These are phyloP conservation scores for Junonia oenone DNA, from an alignment of 2,888 invertebrate species.

Conservation along the genomic window DNA sequence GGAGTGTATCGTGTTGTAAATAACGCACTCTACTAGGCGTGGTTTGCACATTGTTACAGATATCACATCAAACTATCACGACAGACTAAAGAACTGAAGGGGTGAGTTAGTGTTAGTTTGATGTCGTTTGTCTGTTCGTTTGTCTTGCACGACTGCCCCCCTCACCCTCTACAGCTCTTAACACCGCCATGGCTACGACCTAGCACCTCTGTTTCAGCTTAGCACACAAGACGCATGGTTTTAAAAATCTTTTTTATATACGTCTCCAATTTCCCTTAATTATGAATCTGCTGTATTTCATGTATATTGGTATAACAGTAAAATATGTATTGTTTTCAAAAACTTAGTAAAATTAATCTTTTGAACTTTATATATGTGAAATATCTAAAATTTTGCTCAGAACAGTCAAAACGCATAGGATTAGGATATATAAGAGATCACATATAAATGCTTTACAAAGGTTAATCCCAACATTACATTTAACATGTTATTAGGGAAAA, in stretches of 20 bases:
- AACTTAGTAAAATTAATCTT: no score
- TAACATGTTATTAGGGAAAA: neutral
- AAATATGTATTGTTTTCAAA: no score
- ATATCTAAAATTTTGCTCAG: no score
- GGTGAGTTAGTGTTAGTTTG: conserved; percentile 64
- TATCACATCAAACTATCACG: conserved; percentile 55
- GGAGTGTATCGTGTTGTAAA: conserved; percentile 1
- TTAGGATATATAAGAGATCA: no score
- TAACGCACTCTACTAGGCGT: conserved; percentile 31
- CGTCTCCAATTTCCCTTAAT: neutral
- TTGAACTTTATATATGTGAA: no score
- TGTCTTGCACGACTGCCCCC: conserved; percentile 14
- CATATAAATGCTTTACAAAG: no score
- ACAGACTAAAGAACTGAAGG: conserved; percentile 56
- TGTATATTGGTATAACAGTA: no score
- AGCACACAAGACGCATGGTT: neutral
- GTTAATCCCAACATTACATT: neutral
- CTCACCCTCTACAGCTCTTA: neutral
- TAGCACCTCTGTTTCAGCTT: neutral
- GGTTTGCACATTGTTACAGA: conserved; percentile 60
- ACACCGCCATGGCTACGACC: conserved; percentile 4
- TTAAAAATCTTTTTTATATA: neutral
- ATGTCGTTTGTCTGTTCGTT: conserved; percentile 39
- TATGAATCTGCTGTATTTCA: no score
- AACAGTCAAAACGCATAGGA: no score